Evolutionary conservation across 1,140 invertebrate species (phyloP).

Genomic region (Pectinophora gossypiella): DNA sequence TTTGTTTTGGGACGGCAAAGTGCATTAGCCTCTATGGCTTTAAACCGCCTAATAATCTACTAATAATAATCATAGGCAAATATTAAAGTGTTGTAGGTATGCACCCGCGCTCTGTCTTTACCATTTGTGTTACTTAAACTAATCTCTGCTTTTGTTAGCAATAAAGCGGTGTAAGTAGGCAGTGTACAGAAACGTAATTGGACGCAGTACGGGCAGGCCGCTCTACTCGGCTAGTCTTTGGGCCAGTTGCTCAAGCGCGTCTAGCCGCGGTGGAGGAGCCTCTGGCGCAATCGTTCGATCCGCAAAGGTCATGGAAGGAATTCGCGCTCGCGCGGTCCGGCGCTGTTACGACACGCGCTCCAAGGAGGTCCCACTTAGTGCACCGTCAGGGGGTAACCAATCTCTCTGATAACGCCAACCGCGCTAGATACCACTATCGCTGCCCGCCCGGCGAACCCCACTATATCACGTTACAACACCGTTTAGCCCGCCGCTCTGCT

Average conservation of each 20-base stretch:
- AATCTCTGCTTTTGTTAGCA: too few species aligned
- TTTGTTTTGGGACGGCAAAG: too few species aligned
- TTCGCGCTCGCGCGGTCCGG: slow-evolving; percentile 69
- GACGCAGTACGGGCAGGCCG: neutral
- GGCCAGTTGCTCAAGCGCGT: slow-evolving; percentile 61
- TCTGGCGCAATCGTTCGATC: slow-evolving; percentile 64
- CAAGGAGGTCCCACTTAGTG: slow-evolving; percentile 42
- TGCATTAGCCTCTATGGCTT: too few species aligned
- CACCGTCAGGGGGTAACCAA: slow-evolving; percentile 12
- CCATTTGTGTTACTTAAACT: too few species aligned
- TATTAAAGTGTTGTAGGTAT: too few species aligned
- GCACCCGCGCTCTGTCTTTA: too few species aligned
- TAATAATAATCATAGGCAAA: too few species aligned
- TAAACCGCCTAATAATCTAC: too few species aligned
- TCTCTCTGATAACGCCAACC: neutral
- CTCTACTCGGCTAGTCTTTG: slow-evolving; percentile 56
- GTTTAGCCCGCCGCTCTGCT: neutral
- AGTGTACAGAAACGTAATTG: neutral
- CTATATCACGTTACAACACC: neutral
- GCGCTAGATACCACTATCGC: slow-evolving; percentile 1
- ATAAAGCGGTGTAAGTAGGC: too few species aligned
- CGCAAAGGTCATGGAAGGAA: slow-evolving; percentile 72
- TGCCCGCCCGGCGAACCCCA: neutral
- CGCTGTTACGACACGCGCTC: slow-evolving; percentile 48
- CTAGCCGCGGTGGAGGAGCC: slow-evolving; percentile 59